Evolutionary conservation across 2,113 vertebrate species (phyloP), one percentile per base, ranked within the genome.

Genomic region (Apteryx owenii): DNA sequence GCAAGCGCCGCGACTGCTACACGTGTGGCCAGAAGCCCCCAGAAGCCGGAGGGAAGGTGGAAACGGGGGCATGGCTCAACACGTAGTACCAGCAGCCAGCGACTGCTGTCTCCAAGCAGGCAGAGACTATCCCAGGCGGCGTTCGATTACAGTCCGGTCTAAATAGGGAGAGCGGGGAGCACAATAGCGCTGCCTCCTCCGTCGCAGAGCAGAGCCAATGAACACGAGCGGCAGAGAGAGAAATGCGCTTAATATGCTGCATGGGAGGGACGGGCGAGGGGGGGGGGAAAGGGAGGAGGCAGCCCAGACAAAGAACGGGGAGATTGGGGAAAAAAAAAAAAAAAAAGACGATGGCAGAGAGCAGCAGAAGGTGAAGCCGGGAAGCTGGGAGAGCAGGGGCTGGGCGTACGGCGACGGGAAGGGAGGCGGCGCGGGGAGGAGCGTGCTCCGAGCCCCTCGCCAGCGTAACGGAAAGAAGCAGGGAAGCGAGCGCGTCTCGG

Each of bases 241-340:
- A 93, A 95, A 93, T 0, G 88, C 1, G 56, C 48, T 91, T 2
- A 2, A 31, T n/a, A 11, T 36, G 96, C 93, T 95, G 93, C 93
- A 96, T 75, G 96, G 94, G 94, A 96, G 96, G 94, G 86, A 89
- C 69, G 0, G 0, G 75, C 12, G 70, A 14, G 93, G 85, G 88
- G 44, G 93, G 85, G 88, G 72, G 50, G 38, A 61, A 18, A 28
- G 56, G 44, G 81, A 60, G 68, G 64, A 78, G 51, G 79, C 21
- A 2, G 75, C 91, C 23, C 38, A 93, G 94, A 93, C 94, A 96
- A 96, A 97, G 95, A 96, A 77, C 89, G 33, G 68, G 91, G 94
- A 79, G 53, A 77, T 4, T 73, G 83, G 78, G 91, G 56, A 29
- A 64, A 80, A 88, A 90, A 81, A 88, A 89, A 60, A 29, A 64